phyloP scores from a whole-genome alignment of 2,888 invertebrate species.

The Maniola hyperantus region DNA sequence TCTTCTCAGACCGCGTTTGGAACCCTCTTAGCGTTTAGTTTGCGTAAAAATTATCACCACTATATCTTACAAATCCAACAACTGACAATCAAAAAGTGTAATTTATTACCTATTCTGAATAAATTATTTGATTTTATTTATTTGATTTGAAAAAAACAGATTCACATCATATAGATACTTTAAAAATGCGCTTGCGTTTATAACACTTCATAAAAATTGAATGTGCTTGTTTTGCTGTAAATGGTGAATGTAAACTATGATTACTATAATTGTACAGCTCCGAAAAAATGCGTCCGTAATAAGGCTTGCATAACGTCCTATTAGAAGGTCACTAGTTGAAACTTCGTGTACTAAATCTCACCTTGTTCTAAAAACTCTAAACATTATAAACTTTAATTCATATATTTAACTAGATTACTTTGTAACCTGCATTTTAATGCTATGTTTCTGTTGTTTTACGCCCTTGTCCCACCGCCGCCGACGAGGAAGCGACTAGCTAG shows the following conservation, averaged over 20 bases:
- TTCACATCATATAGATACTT: no score
- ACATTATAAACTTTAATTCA: slow-evolving; percentile 33
- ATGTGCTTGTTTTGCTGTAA: slow-evolving; percentile 14
- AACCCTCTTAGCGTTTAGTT: no score
- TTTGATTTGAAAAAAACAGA: no score
- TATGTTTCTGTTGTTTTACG: slow-evolving; percentile 11
- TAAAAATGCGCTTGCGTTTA: not conserved
- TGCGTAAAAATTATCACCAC: no score
- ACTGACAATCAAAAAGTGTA: no score
- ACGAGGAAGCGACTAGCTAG: no score
- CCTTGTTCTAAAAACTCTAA: slow-evolving; percentile 40
- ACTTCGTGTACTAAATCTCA: slow-evolving; percentile 37
- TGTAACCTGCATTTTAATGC: slow-evolving; percentile 26
- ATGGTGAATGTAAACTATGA: slow-evolving; percentile 26
- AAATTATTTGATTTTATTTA: no score
- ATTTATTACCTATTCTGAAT: no score
- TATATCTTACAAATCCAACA: no score
- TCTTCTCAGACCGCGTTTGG: no score
- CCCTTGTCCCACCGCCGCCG: no score
- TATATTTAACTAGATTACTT: slow-evolving; percentile 32
- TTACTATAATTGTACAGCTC: slow-evolving; percentile 34
- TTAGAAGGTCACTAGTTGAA: slow-evolving; percentile 37
- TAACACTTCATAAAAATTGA: not conserved
- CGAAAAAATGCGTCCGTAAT: slow-evolving; percentile 31
- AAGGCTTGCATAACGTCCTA: slow-evolving; percentile 35